phyloP scores from a whole-genome alignment of 2,113 vertebrate species.

The Alectura lathami region DNA sequence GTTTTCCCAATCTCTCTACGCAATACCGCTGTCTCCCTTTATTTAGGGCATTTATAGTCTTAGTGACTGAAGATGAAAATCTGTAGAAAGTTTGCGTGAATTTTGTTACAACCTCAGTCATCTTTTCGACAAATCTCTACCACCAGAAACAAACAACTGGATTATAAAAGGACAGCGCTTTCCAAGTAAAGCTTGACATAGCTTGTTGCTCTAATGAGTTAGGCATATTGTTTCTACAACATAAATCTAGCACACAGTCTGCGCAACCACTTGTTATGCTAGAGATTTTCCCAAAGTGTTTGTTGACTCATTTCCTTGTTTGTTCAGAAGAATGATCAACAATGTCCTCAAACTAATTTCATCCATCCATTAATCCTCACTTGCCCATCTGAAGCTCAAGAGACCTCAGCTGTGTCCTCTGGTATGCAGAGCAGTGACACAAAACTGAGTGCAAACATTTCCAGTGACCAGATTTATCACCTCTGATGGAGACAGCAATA shows the following conservation, averaged over 20 bases:
- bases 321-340: neutral
- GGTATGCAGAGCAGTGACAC: neutral
- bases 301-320: neutral
- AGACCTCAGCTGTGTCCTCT: neutral
- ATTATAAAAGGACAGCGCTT: neutral
- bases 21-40: too few relatives aligned
- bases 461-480: neutral
- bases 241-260: neutral
- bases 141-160: neutral
- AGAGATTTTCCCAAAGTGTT: neutral
- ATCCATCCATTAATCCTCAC: neutral
- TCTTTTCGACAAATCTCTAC: neutral
- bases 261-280: neutral
- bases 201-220: neutral
- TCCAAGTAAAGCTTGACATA: neutral
- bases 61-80: neutral
- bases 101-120: neutral
- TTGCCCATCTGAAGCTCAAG: neutral
- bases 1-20: neutral
- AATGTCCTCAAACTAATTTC: neutral
- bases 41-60: neutral
- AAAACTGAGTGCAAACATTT: neutral
- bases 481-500: neutral
- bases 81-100: neutral
- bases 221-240: neutral